Evolutionary conservation across 2,797 vertebrate species (phyloP), one percentile per base, ranked within the genome.

Genomic region (Parauchenoglanis punctatus): DNA sequence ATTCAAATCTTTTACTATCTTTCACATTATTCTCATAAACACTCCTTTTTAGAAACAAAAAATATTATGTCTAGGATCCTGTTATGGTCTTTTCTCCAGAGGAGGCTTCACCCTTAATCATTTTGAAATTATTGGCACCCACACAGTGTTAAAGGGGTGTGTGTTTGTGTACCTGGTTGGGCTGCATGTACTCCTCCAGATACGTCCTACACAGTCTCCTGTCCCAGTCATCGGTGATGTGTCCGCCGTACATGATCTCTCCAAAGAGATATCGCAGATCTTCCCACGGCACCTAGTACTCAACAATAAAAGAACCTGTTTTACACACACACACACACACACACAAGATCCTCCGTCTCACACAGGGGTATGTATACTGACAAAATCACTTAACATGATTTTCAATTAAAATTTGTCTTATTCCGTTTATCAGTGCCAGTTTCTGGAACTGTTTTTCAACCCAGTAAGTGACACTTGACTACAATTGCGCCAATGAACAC

Each of bases 261-360:
- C 95, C 96, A 94, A 97, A 96, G 87, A 97, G 92, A 92, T 97
- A 97, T 49, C 95, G 93, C 86, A 97, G 94, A 81, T 97, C 96
- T 93, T 96, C 94, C 94, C 95, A 94, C 0, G 95, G 96, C 81
- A 96, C 95, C 95, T 96, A 90, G 65, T 1, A 15, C 59, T 8
- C 82, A 83, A 82, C 25, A 63, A 25, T 4, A 80, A 58, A 31
- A n/a, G 5, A n/a, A 52, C 8, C 1, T 44, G 8, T 35, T 68
- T 13, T 18, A 70, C 31, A 72, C 15, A 70, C 67, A 70, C 5
- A 61, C 20, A 87, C 70, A 77, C 5, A 84, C 49, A 76, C 28
- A 78, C 44, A 13, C 23, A 28, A 31, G 40, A n/a, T 70, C 20
- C 40, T 11, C 68, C 23, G 35, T 44, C 20, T 12, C 44, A 25